These are phyloP conservation scores for Argynnis bischoffii DNA, from an alignment of 2,888 invertebrate species.

Conservation along the genomic window DNA sequence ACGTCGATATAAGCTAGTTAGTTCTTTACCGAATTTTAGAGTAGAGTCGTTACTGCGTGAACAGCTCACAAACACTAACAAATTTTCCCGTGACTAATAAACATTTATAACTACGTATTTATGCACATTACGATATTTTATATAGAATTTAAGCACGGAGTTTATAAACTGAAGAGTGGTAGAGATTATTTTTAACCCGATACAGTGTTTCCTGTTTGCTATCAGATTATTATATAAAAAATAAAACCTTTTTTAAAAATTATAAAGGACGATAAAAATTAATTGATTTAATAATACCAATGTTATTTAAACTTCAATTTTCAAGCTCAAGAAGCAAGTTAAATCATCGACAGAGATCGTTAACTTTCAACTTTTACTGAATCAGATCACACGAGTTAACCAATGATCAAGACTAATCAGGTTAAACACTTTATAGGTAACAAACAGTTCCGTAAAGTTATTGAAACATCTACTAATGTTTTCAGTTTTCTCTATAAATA, in stretches of 20 bases:
- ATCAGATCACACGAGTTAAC: slow-evolving; percentile 1
- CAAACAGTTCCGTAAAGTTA: not conserved
- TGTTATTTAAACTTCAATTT: slow-evolving; percentile 1
- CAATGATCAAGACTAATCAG: not conserved
- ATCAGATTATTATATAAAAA: too few species aligned
- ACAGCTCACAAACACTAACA: too few species aligned
- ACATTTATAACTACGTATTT: too few species aligned
- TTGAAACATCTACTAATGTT: not conserved
- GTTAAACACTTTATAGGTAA: not conserved
- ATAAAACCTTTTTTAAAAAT: not conserved
- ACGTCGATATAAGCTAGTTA: too few species aligned
- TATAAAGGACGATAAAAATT: slow-evolving; percentile 1
- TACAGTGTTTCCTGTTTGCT: too few species aligned
- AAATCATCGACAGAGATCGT: not conserved
- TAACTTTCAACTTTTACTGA: slow-evolving; percentile 1
- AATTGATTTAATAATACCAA: slow-evolving; percentile 7
- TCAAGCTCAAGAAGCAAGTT: slow-evolving; percentile 11
- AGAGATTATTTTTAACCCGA: too few species aligned
- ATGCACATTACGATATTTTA: too few species aligned
- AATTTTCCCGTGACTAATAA: too few species aligned
- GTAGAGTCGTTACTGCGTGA: too few species aligned
- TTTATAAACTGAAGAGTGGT: too few species aligned
- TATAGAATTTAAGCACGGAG: too few species aligned
- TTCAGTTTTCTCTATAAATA: not conserved
- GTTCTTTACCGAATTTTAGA: too few species aligned